Evolutionary conservation across 1,140 invertebrate genomes (phyloP).

Genomic region (Arctopsyche grandis): DNA sequence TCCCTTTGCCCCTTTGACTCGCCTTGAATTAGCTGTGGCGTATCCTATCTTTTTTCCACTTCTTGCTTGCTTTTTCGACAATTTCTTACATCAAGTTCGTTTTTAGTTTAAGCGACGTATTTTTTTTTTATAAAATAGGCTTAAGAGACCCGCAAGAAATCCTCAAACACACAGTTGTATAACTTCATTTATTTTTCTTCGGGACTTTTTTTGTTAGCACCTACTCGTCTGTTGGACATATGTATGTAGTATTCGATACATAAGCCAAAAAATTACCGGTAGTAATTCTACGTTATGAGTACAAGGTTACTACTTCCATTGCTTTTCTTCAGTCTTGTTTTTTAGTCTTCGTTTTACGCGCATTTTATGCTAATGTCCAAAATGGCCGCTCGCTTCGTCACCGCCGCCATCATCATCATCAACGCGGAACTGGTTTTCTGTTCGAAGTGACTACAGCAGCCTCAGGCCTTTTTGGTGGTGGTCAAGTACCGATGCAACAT

Average conservation of each 20-base stretch:
- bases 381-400: slow-evolving; percentile 31
- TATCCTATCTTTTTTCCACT: slow-evolving; percentile 19
- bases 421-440: slow-evolving; percentile 36
- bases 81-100: not conserved
- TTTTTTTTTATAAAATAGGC: slow-evolving; percentile 11
- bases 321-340: slow-evolving; percentile 19
- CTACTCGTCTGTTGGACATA: too few species aligned
- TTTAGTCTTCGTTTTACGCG: slow-evolving; percentile 31
- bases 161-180: not conserved
- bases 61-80: slow-evolving; percentile 14
- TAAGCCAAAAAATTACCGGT: too few species aligned
- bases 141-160: slow-evolving; percentile 14
- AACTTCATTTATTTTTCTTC: not conserved
- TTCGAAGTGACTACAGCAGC: slow-evolving; percentile 6
- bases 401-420: slow-evolving; percentile 23
- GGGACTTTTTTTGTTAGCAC: not conserved
- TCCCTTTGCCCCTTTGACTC: not conserved
- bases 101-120: slow-evolving; percentile 17
- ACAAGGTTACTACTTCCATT: too few species aligned
- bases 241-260: too few species aligned
- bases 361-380: slow-evolving; percentile 44
- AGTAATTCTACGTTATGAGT: too few species aligned
- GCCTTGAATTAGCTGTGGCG: slow-evolving; percentile 15
- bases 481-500: slow-evolving; percentile 3
- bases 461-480: not conserved